Evolutionary conservation across 2,888 invertebrate species (phyloP).

Genomic region (Acanthosepion pharaonis): DNA sequence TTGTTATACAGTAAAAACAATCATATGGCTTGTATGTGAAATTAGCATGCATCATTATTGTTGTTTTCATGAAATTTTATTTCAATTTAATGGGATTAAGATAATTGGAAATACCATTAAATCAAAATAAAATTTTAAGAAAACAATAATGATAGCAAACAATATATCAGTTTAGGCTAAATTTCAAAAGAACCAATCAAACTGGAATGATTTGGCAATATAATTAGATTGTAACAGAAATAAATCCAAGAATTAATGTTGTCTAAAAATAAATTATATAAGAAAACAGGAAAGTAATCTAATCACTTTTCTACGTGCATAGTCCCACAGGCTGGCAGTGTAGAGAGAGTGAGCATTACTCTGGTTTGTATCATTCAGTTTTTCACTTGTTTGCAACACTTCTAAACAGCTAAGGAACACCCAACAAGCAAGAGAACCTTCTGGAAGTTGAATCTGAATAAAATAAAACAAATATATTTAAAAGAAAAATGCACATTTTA

Average conservation of each 20-base stretch:
- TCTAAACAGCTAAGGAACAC: constrained; percentile 92
- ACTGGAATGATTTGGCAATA: no score
- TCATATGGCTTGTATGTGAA: no score
- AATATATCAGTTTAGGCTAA: background rate
- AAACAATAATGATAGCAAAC: background rate
- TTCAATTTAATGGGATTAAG: no score
- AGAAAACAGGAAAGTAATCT: background rate
- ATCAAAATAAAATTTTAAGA: no score
- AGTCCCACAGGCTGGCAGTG: constrained; percentile 89
- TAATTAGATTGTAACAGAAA: background rate
- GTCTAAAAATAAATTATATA: background rate
- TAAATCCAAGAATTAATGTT: background rate
- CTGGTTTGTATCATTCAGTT: constrained; percentile 69
- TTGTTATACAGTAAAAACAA: no score
- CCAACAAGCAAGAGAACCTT: constrained; percentile 93
- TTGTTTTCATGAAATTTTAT: no score
- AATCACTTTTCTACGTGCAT: constrained; percentile 87
- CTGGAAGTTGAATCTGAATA: constrained; percentile 80
- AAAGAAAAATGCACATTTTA: no score
- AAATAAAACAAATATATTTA: background rate
- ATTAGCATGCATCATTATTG: no score
- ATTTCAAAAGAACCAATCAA: background rate
- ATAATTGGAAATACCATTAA: no score
- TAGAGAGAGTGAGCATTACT: constrained; percentile 85
- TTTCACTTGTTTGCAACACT: constrained; percentile 84